These are phyloP conservation scores for Xenentodon cancila DNA, from an alignment of 2,797 vertebrate species.

Conservation along the genomic window DNA sequence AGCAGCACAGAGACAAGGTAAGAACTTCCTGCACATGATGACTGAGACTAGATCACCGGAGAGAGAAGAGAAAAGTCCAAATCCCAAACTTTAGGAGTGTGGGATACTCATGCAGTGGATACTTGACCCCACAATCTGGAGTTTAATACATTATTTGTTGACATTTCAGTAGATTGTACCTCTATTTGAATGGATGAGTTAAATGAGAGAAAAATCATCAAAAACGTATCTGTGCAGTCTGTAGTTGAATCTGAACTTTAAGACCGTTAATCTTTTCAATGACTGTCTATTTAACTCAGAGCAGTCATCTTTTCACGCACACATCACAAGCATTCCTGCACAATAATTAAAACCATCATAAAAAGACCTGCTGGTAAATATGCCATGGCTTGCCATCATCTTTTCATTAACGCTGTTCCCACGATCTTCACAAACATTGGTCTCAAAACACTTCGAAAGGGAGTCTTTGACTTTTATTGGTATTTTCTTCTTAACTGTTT, in stretches of 20 bases:
- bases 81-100: too few relatives aligned
- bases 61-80: too few relatives aligned
- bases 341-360: not conserved
- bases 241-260: conserved; percentile 23
- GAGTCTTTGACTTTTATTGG: too few relatives aligned
- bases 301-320: not conserved
- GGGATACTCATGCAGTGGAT: too few relatives aligned
- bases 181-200: too few relatives aligned
- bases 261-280: conserved; percentile 1
- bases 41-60: too few relatives aligned
- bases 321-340: not conserved
- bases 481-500: too few relatives aligned
- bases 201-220: too few relatives aligned
- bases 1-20: conserved; percentile 86
- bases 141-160: too few relatives aligned
- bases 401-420: conserved; percentile 30
- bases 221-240: too few relatives aligned
- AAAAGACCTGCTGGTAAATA: conserved; percentile 2
- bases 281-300: conserved; percentile 7
- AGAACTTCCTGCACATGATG: conserved; percentile 28
- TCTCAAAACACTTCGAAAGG: conserved; percentile 2
- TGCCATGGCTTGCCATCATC: conserved; percentile 10
- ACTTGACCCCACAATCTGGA: too few relatives aligned
- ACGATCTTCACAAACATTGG: conserved; percentile 29
- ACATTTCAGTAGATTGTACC: too few relatives aligned